Evolutionary conservation across 2,888 invertebrate species (phyloP), one percentile per base, ranked within the genome.

Genomic region (Dicyrtomina minuta): DNA sequence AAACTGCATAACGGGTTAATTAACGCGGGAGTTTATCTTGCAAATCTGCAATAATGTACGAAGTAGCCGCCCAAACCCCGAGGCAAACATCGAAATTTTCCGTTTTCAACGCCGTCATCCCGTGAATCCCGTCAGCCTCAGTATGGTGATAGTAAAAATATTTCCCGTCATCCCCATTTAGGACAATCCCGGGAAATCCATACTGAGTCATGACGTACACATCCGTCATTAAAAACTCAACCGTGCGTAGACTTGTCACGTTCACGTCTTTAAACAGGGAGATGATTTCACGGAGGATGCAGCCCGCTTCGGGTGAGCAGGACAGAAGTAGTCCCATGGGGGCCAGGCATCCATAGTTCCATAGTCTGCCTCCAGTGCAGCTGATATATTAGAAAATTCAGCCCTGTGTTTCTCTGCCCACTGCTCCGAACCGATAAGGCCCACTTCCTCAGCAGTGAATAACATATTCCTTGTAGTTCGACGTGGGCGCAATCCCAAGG

Each of bases 351-450:
- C 93, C 93, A 79, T n/a, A n/a, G n/a, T n/a, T n/a, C n/a, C n/a
- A n/a, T 86, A 85, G 80, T 93, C 92, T 0, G 92, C 91, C 82
- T 93, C 92, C 87, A 92, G 89, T 1, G 91, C 88, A 62, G 91
- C 87, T 79, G 88, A 88, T 68, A 90, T 87, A 75, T 90, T 87
- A 3, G 85, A 79, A 26, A 84, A 81, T 74, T 87, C 85, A 64
- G 84, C 80, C 77, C 83, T 82, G 78, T 91, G 90, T 10, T 81
- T 81, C 60, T 85, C 80, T 74, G 86, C 85, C 80, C 91, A 92
- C 79, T 91, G 91, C 0, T 85, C 86, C n/a, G 89, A 89, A 1
- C 91, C 91, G 61, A 87, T 77, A 0, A 86, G 82, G n/a, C 91
- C 91, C 72, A 86, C 82, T 82, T 92, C 92, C 83, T 93, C 92